Base-by-base conservation (phyloP, 2,888 invertebrate genomes). In the Trypoxylon attenuatum region DNA sequence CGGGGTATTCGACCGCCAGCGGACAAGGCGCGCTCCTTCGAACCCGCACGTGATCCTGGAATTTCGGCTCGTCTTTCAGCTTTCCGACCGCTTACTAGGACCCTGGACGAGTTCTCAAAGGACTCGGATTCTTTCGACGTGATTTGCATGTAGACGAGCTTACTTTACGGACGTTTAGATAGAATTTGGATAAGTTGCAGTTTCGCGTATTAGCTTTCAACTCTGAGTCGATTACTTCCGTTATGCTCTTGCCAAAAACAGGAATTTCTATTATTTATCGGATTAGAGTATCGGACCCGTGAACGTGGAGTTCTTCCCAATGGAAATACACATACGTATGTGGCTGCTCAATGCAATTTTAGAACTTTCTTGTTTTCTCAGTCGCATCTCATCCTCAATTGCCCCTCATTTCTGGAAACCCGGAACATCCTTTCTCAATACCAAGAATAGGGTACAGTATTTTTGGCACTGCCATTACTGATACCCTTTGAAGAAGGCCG, bases 361-460 rank as follows among this genome's bases (percentile, higher is more conserved):
- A n/a, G n/a, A n/a, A n/a, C n/a, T n/a, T n/a, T n/a, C n/a, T n/a
- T n/a, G 15, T 39, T 46, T 38, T 13, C 22, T 58, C 46, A 16
- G 5, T 25, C 39, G 21, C 8, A 42, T 49, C 42, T 15, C 22
- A 10, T 50, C 45, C 19, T 46, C 39, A 52, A 29, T 27, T 47
- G 21, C 10, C 18, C 29, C 22, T 47, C 22, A 25, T 6, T 49
- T 54, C 25, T 19, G 27, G 50, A n/a, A 8, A 46, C 43, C 60
- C 16, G 38, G 55, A 61, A 61, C 55, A 54, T 61, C 54, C n/a
- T 49, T 27, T n/a, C n/a, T n/a, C n/a, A n/a, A n/a, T n/a, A n/a
- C n/a, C n/a, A 5, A 46, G 25, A 46, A 46, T 46, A 46, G 27
- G 10, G n/a, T 25, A 2, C 16, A 2, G 23, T 15, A 2, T 46